Percentiles rank a stretch among this genome's conserved stretches.
phyloP scores from a whole-genome alignment of 2,888 invertebrate species.

The Cloeon dipterum region DNA sequence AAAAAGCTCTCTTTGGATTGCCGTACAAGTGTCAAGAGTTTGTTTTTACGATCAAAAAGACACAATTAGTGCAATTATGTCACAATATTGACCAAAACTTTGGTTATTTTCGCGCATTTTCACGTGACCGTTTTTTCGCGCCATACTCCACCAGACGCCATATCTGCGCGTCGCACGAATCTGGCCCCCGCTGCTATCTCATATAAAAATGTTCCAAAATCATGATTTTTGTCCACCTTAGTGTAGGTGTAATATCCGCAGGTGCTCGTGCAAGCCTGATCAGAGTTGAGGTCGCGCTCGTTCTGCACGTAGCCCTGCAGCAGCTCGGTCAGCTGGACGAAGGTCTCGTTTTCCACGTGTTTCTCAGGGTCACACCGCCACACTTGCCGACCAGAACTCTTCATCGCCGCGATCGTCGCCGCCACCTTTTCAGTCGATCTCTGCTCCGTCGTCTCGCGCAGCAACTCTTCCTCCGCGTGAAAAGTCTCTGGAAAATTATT shows the following conservation, averaged over 20 bases:
- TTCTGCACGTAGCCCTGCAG: constrained; percentile 73
- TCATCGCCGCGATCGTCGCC: constrained; percentile 41
- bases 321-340: constrained; percentile 51
- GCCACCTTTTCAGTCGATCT: constrained; percentile 39
- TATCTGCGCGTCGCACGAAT: no score
- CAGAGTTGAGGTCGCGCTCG: constrained; percentile 61
- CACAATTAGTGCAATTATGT: no score
- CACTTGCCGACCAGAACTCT: constrained; percentile 38
- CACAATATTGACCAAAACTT: no score
- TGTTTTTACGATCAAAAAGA: no score
- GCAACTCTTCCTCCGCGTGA: constrained; percentile 40
- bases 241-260: constrained; percentile 54
- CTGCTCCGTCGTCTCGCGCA: constrained; percentile 37
- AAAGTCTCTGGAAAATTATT: constrained; percentile 10
- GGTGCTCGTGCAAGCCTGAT: constrained; percentile 41
- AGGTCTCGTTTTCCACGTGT: constrained; percentile 40
- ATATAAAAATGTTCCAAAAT: no score
- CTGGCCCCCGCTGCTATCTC: no score
- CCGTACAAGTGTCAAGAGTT: no score
- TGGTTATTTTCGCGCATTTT: no score
- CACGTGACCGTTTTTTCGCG: no score
- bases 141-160: no score
- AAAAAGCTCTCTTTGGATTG: no score
- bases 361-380: constrained; percentile 55
- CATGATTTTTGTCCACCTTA: constrained; percentile 36